Evolutionary conservation across 2,113 vertebrate species (phyloP), one percentile per base, ranked within the genome.

Genomic region (Petrocephalus zakoni): DNA sequence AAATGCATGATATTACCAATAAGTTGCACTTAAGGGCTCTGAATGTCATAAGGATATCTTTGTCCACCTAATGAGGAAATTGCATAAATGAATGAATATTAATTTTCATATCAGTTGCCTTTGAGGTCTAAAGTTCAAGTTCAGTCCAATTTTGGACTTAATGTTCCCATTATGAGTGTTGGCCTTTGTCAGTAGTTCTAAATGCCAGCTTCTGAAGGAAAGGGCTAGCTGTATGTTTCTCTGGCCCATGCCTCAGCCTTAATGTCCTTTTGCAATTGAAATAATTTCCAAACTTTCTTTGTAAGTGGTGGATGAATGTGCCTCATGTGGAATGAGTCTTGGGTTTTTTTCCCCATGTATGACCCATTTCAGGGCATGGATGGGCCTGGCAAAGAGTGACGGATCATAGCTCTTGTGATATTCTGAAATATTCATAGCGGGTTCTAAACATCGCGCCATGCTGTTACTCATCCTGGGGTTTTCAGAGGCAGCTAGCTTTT

Each of bases 101-200:
- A 55, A 86, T 55, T 55, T 55, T 86, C 15, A 55, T 25, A 85
- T 85, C 46, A 52, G 5, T 85, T n/a, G 49, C 82, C 82, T 52
- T 56, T 19, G n/a, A 37, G n/a, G 52, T 86, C 52, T 55, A 56
- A 86, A 86, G 84, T 86, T 86, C 49, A 83, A 86, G 15, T 86
- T 1, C n/a, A 56, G 84, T 29, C 84, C 82, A 85, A 52, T 85
- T 51, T 25, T 86, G 29, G 52, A 55, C 51, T 86, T 84, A 51
- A 84, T 84, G 8, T 84, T 52, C 47, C 46, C 25, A 19, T 84
- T 84, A 84, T 84, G 49, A 37, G 51, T 34, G 84, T 51, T 82
- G 87, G 72, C 78, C 34, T 88, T 88, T 82, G 75, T 83, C 51
- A 55, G 78, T 55, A 56, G 21, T 42, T 51, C 72, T 55, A 88